Evolutionary conservation across 2,797 vertebrate species (phyloP).

Genomic region (Gymnoscopelus microlampas): DNA sequence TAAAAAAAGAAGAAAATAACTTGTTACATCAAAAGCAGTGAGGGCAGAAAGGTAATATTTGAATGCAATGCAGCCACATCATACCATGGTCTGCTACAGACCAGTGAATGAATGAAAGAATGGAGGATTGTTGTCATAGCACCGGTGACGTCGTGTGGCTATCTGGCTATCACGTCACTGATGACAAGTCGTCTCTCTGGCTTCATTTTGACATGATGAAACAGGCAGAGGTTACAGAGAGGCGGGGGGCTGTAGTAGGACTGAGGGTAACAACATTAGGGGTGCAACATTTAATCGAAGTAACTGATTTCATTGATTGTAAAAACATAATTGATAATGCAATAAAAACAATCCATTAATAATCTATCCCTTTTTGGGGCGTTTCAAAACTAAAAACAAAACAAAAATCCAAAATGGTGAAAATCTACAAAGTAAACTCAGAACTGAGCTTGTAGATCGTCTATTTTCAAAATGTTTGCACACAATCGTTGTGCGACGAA

Average conservation of each 20-base stretch:
- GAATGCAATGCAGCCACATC: constrained; percentile 34
- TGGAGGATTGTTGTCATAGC: constrained; percentile 77
- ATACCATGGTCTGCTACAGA: constrained; percentile 36
- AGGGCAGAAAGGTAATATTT: constrained; percentile 31
- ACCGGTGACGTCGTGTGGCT: constrained; percentile 65
- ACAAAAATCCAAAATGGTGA: too few relatives aligned
- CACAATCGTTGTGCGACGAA: too few relatives aligned
- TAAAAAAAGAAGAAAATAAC: constrained; percentile 4
- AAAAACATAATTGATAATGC: too few relatives aligned
- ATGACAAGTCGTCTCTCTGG: constrained; percentile 50
- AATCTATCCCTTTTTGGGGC: too few relatives aligned
- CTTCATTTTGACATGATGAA: constrained; percentile 57
- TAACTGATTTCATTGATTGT: too few relatives aligned
- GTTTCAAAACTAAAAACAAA: too few relatives aligned
- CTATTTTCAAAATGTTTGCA: too few relatives aligned
- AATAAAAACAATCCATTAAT: too few relatives aligned
- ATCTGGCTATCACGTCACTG: constrained; percentile 63
- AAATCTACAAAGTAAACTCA: too few relatives aligned
- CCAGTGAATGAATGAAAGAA: constrained; percentile 60
- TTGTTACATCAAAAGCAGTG: constrained; percentile 3
- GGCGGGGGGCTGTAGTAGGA: background rate
- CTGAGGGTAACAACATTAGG: background rate
- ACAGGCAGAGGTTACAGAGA: constrained; percentile 13
- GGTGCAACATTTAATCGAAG: background rate
- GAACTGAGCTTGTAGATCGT: too few relatives aligned